Conservation (phyloP, 2,888 invertebrate genomes). For the Asteroscopus sphinx region DNA sequence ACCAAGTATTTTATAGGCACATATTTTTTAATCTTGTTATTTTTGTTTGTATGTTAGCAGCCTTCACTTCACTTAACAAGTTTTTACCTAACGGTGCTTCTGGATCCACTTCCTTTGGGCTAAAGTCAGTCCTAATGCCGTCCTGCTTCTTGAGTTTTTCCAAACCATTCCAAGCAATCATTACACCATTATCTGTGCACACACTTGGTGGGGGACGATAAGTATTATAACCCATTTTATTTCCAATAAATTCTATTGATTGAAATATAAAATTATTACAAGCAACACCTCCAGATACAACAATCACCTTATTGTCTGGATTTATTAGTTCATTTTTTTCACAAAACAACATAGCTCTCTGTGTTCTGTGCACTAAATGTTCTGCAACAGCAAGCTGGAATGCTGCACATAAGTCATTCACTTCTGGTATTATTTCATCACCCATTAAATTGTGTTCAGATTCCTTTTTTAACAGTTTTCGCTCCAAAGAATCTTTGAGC, state of each 20-base stretch:
- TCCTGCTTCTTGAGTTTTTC: conserved; percentile 91
- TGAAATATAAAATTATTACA: conserved; percentile 95
- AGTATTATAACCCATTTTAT: conserved; percentile 91
- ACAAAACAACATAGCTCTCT: conserved; percentile 95
- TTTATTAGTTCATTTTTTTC: conserved; percentile 89
- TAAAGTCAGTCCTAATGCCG: conserved; percentile 86
- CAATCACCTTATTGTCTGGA: conserved; percentile 89
- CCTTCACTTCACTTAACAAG: conserved; percentile 88
- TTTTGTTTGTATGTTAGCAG: conserved; percentile 85
- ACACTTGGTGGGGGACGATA: conserved; percentile 94
- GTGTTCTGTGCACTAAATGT: conserved; percentile 95
- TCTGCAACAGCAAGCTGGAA: conserved; percentile 93
- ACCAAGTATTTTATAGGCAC: conserved; percentile 19
- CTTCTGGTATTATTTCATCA: conserved; percentile 93
- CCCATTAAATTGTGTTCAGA: conserved; percentile 87
- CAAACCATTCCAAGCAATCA: conserved; percentile 99
- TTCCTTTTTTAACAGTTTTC: conserved; percentile 90
- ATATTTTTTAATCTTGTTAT: conserved; percentile 74
- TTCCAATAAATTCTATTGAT: conserved; percentile 92
- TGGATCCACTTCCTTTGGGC: conserved; percentile 90
- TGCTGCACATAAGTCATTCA: conserved; percentile 95
- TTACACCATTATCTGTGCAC: conserved; percentile 99
- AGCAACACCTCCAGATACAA: conserved; percentile 99
- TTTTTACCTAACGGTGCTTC: conserved; percentile 91
- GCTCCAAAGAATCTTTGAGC: conserved; percentile 91